These are phyloP conservation scores for Fulica atra DNA, from an alignment of 2,113 vertebrate species.

Conservation along the genomic window DNA sequence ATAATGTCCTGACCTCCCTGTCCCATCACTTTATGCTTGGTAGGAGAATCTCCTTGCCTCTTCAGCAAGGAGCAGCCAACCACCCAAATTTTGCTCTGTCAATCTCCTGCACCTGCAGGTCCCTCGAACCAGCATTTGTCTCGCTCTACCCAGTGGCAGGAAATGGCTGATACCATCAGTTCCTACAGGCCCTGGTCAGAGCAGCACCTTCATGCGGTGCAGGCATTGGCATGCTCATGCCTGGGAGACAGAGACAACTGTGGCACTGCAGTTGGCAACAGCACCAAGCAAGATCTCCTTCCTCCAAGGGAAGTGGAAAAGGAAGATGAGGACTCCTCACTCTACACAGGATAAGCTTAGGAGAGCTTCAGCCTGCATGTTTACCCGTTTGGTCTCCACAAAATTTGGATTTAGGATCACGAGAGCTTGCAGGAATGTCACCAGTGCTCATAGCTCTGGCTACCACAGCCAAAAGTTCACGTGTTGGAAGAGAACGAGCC, in stretches of 20 bases:
- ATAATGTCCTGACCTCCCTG: not conserved
- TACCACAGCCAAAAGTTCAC: not conserved
- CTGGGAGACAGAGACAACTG: not conserved
- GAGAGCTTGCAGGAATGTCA: not conserved
- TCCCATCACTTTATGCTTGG: not conserved
- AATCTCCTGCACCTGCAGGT: accelerated
- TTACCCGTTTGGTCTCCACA: not conserved
- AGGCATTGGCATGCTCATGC: accelerated
- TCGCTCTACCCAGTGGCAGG: not conserved
- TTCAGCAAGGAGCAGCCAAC: not conserved
- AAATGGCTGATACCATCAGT: not conserved
- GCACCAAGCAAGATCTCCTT: not conserved
- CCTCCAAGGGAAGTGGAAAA: not conserved
- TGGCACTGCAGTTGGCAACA: not conserved
- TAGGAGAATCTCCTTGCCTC: not conserved
- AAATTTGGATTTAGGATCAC: accelerated
- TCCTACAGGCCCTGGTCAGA: not conserved
- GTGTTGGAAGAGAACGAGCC: not conserved
- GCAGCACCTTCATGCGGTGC: not conserved
- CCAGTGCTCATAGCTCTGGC: not conserved
- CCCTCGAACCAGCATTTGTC: not conserved
- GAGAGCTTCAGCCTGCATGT: not conserved
- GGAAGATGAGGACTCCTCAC: not conserved
- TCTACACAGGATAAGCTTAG: not conserved
- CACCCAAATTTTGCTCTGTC: not conserved